Evolutionary conservation across 2,888 invertebrate genomes (phyloP), one percentile per base, ranked within the genome.

Genomic region (Oscheius onirici): DNA sequence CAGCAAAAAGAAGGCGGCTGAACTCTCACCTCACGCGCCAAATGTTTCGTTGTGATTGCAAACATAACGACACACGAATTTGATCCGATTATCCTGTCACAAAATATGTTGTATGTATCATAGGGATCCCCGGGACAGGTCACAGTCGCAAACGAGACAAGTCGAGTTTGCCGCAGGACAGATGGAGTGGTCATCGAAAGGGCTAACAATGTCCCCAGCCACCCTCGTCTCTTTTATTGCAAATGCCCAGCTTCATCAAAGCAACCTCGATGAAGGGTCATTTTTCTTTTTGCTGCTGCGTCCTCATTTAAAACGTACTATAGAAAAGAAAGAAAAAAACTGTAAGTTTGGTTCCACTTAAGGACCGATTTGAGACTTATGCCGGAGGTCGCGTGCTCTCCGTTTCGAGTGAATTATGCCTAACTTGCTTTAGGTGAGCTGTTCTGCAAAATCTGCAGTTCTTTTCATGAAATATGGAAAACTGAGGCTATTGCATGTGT

Each of bases 191-290:
- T 63, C 63, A 63, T 49, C 49, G 63, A 49, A 49, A 49, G 49
- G 63, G 28, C 49, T 63, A 63, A 63, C 46, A 63, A 63, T 63
- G 63, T 63, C 63, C 63, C 63, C 63, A 63, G 49, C 63, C 63
- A 22, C 58, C 13, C 46, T 41, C 55, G 55, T 58, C 41, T 58
- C 58, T 41, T n/a, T n/a, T 22, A 49, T 49, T 49, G 49, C 49
- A 49, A 49, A 15, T 20, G 49, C 20, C 63, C 15, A 46, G 20
- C 58, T 58, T 58, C 58, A 58, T 58, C 58, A 58, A 58, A 41
- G 40, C 28, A 34, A n/a, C n/a, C n/a, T n/a, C n/a, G n/a, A n/a
- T n/a, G n/a, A 22, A 40, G 41, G 58, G 43, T 58, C 58, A 43
- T 58, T 58, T 58, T 58, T 58, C 58, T 58, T 40, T 46, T 17